A percentile compares a stretch with the other conserved stretches of the same genome.
phyloP scores from a whole-genome alignment of 2,797 vertebrate species.

The Pristis pectinata region DNA sequence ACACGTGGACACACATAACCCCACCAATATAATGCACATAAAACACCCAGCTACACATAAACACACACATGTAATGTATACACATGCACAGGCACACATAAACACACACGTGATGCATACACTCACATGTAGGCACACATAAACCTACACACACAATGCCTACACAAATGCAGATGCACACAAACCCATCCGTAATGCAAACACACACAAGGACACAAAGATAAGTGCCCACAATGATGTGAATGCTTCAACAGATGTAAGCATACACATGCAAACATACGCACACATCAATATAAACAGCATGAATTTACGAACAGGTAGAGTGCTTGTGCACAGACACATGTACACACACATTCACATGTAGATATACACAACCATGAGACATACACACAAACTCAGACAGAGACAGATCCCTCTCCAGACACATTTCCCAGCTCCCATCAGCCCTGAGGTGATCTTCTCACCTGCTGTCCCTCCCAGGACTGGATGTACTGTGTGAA shows the following conservation, averaged over 20 bases:
- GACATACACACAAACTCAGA: not conserved
- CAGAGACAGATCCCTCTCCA: too few species aligned
- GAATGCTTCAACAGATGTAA: too few species aligned
- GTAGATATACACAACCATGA: not conserved
- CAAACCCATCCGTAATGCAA: too few species aligned
- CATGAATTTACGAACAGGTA: too few species aligned
- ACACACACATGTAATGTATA: not conserved
- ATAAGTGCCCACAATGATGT: too few species aligned
- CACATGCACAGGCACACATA: not conserved
- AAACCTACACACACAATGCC: too few species aligned
- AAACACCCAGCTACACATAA: too few species aligned
- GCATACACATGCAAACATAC: not conserved
- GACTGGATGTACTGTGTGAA: not conserved
- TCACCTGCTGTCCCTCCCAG: not conserved
- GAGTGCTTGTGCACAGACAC: not conserved
- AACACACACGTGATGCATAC: not conserved
- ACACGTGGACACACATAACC: too few species aligned
- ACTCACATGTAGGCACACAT: not conserved
- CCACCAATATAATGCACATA: too few species aligned
- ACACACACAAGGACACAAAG: too few species aligned
- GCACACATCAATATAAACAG: not conserved
- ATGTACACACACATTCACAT: not conserved
- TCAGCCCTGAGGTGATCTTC: not conserved
- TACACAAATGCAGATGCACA: too few species aligned
- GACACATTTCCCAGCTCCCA: too few species aligned